Base-by-base conservation (phyloP, 2,797 vertebrate species). In the Pangasius krempfi region DNA sequence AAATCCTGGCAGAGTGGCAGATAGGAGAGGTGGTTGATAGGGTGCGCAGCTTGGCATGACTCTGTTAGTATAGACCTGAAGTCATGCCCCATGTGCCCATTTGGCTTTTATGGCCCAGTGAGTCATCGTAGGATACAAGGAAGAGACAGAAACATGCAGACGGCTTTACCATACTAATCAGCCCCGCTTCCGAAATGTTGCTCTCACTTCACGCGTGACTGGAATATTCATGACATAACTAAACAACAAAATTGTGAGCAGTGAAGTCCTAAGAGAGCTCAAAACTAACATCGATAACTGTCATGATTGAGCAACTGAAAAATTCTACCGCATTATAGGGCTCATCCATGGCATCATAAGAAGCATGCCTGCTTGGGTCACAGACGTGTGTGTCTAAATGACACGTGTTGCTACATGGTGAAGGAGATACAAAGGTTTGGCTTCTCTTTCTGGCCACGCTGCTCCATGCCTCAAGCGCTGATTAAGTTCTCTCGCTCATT, bases 401-500 rank as follows among this genome's bases (percentile, higher is more conserved):
- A 86, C 78, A 91, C 7, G 30, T 89, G 83, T 87, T 64, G 66
- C 50, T 89, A 50, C 64, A 76, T 10, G 25, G 68, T 70, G 5
- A 85, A 83, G 66, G 76, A 54, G 80, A 50, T 86, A 54, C 8
- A 66, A 56, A 33, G 91, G 91, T 90, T 94, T 94, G 94, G 93
- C 93, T 89, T 83, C 66, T 91, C 91, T 76, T 86, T 90, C 89
- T 94, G 93, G 92, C 92, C 88, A 18, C 60, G 22, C 86, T 92
- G 83, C 89, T 91, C 86, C 79, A 89, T 78, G 91, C 82, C 93
- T 93, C 93, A 75, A 90, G 94, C 91, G 89, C 90, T 75, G 80
- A 87, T 85, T 89, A 92, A 83, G 13, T 88, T 50, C n/a, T 90
- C 90, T 60, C 27, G 6, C 83, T 85, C 73, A 20, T 90, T 88